These are phyloP conservation scores for Stictonetta naevosa DNA, from an alignment of 2,113 vertebrate genomes.

Conservation along the genomic window DNA sequence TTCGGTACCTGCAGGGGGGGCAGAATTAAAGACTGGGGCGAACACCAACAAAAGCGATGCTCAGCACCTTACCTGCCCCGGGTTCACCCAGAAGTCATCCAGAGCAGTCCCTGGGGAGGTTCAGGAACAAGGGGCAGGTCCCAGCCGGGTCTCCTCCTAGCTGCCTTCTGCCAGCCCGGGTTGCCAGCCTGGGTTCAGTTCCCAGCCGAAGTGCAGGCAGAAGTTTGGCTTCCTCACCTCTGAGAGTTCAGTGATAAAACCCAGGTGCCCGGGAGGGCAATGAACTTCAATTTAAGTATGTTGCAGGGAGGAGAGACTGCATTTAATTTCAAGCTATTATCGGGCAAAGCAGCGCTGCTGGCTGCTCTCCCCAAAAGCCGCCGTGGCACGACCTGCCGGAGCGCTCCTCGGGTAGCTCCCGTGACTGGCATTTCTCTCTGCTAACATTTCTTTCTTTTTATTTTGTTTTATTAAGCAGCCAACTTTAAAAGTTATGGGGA, in stretches of 20 bases:
- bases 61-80: neutral
- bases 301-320: neutral
- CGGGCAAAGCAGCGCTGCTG: neutral
- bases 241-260: neutral
- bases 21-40: neutral
- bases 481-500: neutral
- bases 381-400: neutral
- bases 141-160: neutral
- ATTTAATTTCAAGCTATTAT: neutral
- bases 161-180: neutral
- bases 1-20: fast-evolving
- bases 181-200: neutral
- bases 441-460: neutral
- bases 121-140: fast-evolving
- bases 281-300: neutral
- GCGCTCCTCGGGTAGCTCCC: neutral
- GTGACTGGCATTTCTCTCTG: neutral
- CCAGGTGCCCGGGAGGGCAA: neutral
- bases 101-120: neutral
- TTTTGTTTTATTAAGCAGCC: neutral
- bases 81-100: neutral
- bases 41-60: fast-evolving
- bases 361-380: neutral
- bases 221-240: neutral
- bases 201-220: neutral